Percentiles rank a stretch among this genome's conserved stretches.
phyloP scores from a whole-genome alignment of 2,797 vertebrate species.

The Calcarius lapponicus region DNA sequence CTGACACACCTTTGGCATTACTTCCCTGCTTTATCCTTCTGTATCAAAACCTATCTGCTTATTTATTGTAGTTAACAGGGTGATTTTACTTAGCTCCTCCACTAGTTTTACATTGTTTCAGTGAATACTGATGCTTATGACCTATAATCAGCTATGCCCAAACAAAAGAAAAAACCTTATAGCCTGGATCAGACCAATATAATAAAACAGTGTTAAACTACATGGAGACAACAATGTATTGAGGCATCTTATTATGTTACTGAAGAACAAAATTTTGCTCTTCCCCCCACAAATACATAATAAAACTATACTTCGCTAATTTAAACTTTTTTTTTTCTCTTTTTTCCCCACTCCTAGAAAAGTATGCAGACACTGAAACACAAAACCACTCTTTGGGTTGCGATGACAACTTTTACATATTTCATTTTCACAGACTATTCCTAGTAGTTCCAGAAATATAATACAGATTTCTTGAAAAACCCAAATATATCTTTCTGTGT shows the following conservation, averaged over 20 bases:
- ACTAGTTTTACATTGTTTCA: not conserved
- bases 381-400: not conserved
- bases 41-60: not conserved
- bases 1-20: not conserved
- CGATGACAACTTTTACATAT: not conserved
- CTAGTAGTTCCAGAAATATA: not conserved
- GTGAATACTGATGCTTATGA: not conserved
- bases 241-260: not conserved
- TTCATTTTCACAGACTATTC: not conserved
- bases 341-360: not conserved
- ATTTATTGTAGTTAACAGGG: not conserved
- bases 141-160: not conserved
- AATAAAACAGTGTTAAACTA: not conserved
- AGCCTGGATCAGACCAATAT: not conserved
- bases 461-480: not conserved
- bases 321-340: not conserved
- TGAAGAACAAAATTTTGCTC: not conserved
- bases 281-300: not conserved
- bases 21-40: not conserved
- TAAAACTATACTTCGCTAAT: not conserved
- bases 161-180: not conserved
- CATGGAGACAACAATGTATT: not conserved
- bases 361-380: not conserved
- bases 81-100: not conserved
- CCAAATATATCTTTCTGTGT: not conserved